Conservation (phyloP, 2,797 vertebrate species). For the Sciaenops ocellatus region DNA sequence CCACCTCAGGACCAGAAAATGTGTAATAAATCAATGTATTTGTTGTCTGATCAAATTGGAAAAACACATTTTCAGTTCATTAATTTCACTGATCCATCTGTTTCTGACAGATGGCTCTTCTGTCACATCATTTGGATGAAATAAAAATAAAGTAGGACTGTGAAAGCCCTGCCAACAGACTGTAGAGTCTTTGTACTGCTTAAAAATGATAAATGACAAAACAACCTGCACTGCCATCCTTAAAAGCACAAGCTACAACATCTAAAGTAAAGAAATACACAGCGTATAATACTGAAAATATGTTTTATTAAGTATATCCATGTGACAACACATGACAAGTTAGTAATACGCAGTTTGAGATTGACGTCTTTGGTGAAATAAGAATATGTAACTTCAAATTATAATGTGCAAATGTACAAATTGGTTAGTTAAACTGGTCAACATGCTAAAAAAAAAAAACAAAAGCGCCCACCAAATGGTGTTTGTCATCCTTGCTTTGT, state of each 20-base stretch:
- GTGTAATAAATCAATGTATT: conserved; percentile 6
- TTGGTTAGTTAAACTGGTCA: not conserved
- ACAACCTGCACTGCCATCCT: not conserved
- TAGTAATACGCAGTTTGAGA: not conserved
- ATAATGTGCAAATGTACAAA: not conserved
- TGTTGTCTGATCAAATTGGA: conserved; percentile 22
- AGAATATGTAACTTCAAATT: not conserved
- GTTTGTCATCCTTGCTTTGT: not conserved
- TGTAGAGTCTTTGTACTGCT: conserved; percentile 1
- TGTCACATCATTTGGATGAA: conserved; percentile 51
- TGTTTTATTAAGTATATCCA: conserved; percentile 30
- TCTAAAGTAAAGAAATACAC: conserved; percentile 6
- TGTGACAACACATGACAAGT: not conserved
- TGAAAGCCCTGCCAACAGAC: conserved; percentile 33
- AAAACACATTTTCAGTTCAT: conserved; percentile 11
- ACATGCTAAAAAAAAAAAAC: not conserved
- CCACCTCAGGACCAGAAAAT: not conserved
- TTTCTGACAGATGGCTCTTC: conserved; percentile 64
- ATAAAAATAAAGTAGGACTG: conserved; percentile 11
- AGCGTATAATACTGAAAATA: conserved; percentile 33
- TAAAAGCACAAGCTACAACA: not conserved
- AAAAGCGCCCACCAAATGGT: conserved; percentile 17
- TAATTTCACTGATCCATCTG: conserved; percentile 21
- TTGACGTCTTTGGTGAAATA: not conserved
- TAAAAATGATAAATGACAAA: conserved; percentile 15